Percentiles rank a stretch among this genome's conserved stretches.
Conservation (phyloP, 2,113 vertebrate genomes). For the Aleadryas rufinucha region DNA sequence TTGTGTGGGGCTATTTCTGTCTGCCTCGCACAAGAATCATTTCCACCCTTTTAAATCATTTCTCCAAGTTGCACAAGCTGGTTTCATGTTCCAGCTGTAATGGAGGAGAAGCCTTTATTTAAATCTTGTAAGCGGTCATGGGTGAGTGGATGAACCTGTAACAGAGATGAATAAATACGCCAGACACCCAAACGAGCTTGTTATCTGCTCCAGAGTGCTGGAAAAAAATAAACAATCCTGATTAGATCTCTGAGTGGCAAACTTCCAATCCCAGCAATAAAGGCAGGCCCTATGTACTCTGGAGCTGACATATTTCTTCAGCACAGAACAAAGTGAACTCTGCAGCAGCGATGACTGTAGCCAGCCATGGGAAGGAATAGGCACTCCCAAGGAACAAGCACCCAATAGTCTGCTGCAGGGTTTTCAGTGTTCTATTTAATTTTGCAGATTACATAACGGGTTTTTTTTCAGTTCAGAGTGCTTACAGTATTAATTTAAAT, state of each 20-base stretch:
- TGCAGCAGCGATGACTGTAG: fast-evolving
- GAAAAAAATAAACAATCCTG: not conserved
- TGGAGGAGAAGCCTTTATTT: not conserved
- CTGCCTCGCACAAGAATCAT: not conserved
- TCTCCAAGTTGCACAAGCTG: constrained; percentile 3
- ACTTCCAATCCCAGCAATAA: not conserved
- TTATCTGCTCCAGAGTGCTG: not conserved
- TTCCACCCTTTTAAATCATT: constrained; percentile 10
- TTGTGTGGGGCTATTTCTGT: constrained; percentile 44
- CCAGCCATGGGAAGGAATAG: not conserved
- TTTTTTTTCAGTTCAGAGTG: not conserved
- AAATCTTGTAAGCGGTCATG: not conserved
- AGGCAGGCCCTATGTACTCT: not conserved
- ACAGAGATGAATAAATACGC: not conserved
- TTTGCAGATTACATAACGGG: not conserved
- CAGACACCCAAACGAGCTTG: not conserved
- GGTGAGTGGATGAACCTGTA: not conserved
- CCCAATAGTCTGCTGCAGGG: not conserved
- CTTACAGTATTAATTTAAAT: too few relatives aligned
- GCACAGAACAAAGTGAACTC: not conserved
- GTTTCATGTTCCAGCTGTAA: not conserved
- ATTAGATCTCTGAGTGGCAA: not conserved
- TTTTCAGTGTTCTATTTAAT: not conserved
- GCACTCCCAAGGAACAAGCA: not conserved
- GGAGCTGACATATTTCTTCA: not conserved